Evolutionary conservation across 1,140 invertebrate genomes (phyloP), one percentile per base, ranked within the genome.

Genomic region (Delia radicum): DNA sequence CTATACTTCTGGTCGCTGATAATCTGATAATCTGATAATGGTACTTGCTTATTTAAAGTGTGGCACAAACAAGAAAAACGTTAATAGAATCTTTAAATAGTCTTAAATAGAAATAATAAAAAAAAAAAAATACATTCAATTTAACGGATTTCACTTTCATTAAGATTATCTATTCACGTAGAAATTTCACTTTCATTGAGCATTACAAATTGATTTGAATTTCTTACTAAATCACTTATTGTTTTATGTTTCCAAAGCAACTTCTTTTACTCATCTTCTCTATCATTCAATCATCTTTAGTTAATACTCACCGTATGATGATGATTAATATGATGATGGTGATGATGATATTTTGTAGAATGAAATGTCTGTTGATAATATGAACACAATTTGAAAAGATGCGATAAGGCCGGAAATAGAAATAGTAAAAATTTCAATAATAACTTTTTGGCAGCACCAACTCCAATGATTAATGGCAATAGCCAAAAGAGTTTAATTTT

Each of bases 311-410:
- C 89, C 87, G 89, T 88, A 80, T 89, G 87, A 83, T 92, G 91
- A 80, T 91, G 87, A 85, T 91, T 90, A 26, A 91, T 90, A 74
- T 90, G 88, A 85, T 94, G 93, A 84, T 94, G 93, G 81, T 94
- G 93, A 78, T 94, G 93, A 80, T 94, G 93, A 78, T 90, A 92
- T 79, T 93, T 93, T n/a, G 91, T 90, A 2, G 88, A 87, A 76
- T 93, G 91, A 78, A 89, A 89, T 75, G 89, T 90, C 73, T 90
- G 90, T 75, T 94, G 93, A 79, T 94, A 94, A 86, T 92, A 93
- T 12, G 93, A 92, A 84, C 94, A 95, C 1, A 94, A 87, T 82
- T 94, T 95, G 87, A 95, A 95, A 76, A 95, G 89, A 81, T 94
- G 93, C 69, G 93, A 91, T 48, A 95, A 87, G 0, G 93, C 93